Conservation (phyloP, 2,113 vertebrate species). For the Lichenostomus cassidix region DNA sequence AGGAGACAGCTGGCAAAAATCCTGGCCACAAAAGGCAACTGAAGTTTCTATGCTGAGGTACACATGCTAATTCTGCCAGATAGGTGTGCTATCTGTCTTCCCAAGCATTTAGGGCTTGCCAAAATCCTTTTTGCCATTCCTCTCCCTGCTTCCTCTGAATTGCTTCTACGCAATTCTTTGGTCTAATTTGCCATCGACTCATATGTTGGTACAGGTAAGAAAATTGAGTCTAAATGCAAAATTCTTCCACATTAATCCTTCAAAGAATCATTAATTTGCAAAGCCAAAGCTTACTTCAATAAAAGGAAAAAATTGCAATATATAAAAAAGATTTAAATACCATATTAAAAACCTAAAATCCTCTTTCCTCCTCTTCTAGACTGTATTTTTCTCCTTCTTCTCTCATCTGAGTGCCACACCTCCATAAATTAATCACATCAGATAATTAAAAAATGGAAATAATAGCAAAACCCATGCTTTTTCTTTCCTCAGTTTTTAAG, state of each 20-base stretch:
- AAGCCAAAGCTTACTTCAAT: neutral
- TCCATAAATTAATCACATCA: neutral
- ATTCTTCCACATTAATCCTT: neutral
- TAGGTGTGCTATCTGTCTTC: neutral
- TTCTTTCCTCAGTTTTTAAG: neutral
- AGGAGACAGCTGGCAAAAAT: slow-evolving; percentile 14
- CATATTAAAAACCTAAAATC: neutral
- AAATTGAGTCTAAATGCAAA: neutral
- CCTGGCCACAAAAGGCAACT: neutral
- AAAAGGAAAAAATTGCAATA: neutral
- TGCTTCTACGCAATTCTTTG: neutral
- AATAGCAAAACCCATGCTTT: neutral
- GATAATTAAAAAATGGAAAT: neutral
- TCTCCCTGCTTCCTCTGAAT: neutral
- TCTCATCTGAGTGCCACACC: neutral
- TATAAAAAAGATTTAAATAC: neutral
- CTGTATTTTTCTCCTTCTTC: neutral
- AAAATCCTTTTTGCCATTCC: neutral
- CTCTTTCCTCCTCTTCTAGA: neutral
- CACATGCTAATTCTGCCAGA: neutral
- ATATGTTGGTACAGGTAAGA: neutral
- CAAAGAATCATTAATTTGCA: neutral
- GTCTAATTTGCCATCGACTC: neutral
- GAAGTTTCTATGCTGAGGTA: neutral
- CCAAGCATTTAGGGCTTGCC: neutral